Conservation (phyloP, 2,113 vertebrate genomes). For the Marcusenius ussheri region DNA sequence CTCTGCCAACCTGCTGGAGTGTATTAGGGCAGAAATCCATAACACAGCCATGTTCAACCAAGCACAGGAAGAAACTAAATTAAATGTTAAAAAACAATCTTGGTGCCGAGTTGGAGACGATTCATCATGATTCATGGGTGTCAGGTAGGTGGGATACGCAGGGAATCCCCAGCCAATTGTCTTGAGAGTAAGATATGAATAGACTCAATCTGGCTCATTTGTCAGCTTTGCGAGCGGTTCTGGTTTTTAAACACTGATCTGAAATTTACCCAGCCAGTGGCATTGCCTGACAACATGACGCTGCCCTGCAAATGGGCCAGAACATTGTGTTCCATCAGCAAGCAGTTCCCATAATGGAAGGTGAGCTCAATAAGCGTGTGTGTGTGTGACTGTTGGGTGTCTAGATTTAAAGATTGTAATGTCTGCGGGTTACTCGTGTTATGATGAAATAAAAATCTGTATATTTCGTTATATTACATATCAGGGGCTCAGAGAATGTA, state of each 20-base stretch:
- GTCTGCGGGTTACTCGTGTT: conserved; percentile 14
- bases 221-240: conserved; percentile 58
- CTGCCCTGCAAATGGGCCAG: conserved; percentile 21
- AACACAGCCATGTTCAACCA: conserved; percentile 95
- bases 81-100: conserved; percentile 99
- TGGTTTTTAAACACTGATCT: conserved; percentile 68
- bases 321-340: not conserved
- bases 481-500: not conserved
- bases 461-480: not conserved
- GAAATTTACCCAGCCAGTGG: conserved; percentile 40
- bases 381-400: not conserved
- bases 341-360: not conserved
- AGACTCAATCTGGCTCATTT: conserved; percentile 62
- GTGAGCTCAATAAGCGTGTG: not conserved
- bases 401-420: conserved; percentile 2
- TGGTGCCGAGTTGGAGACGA: conserved; percentile 83
- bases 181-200: conserved; percentile 59
- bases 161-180: conserved; percentile 69
- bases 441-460: not conserved
- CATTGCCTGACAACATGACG: not conserved
- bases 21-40: conserved; percentile 99
- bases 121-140: conserved; percentile 92
- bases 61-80: conserved; percentile 99
- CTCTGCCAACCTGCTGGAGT: conserved; percentile 89
- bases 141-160: conserved; percentile 77